A percentile compares a stretch with the other conserved stretches of the same genome.
Conservation (phyloP, 2,888 invertebrate genomes). For the Ophonus ardosiacus region DNA sequence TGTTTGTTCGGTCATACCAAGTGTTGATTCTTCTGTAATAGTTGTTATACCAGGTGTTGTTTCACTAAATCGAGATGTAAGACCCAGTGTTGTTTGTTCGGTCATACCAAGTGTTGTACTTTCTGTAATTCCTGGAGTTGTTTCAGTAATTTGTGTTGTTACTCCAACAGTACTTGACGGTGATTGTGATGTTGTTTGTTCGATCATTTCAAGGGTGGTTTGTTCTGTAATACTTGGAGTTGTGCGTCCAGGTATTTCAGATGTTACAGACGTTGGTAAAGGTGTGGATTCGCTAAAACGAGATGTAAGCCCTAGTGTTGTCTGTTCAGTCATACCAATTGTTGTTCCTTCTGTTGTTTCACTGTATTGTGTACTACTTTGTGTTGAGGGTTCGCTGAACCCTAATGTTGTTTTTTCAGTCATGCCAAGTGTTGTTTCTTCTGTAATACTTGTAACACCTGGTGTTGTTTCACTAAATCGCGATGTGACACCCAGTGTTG, state of each 20-base stretch:
- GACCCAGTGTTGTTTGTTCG: conserved; percentile 5
- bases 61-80: background rate
- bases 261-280: too few relatives aligned
- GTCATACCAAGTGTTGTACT: conserved; percentile 6
- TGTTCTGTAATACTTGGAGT: too few relatives aligned
- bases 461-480: conserved; percentile 33
- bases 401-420: conserved; percentile 50
- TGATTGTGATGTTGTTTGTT: too few relatives aligned
- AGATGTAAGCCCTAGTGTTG: conserved; percentile 17
- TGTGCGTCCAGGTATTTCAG: too few relatives aligned
- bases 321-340: conserved; percentile 36
- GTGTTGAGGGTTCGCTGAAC: background rate
- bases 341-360: background rate
- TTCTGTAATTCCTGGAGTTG: background rate
- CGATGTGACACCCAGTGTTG: background rate
- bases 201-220: too few relatives aligned
- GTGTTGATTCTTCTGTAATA: background rate
- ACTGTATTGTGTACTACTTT: conserved; percentile 12
- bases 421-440: background rate
- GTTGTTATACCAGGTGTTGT: background rate
- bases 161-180: conserved; percentile 36
- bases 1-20: background rate
- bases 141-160: conserved; percentile 35
- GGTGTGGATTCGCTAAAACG: background rate
- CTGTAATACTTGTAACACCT: background rate